phyloP scores from a whole-genome alignment of 2,888 invertebrate genomes.

The Hofmannophila pseudospretella region DNA sequence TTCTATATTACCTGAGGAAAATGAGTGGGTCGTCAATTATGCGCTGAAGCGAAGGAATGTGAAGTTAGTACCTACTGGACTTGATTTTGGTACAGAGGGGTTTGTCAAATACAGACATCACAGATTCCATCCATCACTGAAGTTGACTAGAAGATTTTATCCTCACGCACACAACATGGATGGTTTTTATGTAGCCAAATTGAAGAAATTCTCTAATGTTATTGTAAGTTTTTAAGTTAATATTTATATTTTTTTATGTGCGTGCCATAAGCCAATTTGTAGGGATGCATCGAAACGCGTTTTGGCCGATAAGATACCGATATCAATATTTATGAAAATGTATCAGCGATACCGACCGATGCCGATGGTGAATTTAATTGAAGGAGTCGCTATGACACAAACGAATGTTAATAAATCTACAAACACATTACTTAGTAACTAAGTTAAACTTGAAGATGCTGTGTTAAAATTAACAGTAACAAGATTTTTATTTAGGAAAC shows the following conservation, averaged over 20 bases:
- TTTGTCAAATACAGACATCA: conserved; percentile 91
- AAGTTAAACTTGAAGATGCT: too few species aligned
- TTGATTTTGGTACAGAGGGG: conserved; percentile 97
- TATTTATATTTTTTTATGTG: neutral
- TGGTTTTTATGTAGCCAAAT: conserved; percentile 98
- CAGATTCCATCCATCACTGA: conserved; percentile 94
- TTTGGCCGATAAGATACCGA: too few species aligned
- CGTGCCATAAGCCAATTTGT: neutral
- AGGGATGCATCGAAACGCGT: conserved; percentile 9
- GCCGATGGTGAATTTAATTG: too few species aligned
- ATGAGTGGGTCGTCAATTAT: conserved; percentile 98
- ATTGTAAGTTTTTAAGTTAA: conserved; percentile 57
- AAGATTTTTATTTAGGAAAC: too few species aligned
- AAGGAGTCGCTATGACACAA: too few species aligned
- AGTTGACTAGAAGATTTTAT: conserved; percentile 93
- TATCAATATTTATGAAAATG: too few species aligned
- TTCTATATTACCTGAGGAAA: conserved; percentile 98
- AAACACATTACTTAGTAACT: too few species aligned
- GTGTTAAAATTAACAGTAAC: neutral
- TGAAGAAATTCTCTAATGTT: conserved; percentile 96
- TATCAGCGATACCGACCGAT: too few species aligned
- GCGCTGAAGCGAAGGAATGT: conserved; percentile 95
- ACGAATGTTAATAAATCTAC: too few species aligned
- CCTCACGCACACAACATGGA: conserved; percentile 99
- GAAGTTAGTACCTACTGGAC: conserved; percentile 93